A percentile compares a stretch with the other conserved stretches of the same genome.
Evolutionary conservation across 2,888 invertebrate genomes (phyloP).

Genomic region (Drosophila bunnanda): DNA sequence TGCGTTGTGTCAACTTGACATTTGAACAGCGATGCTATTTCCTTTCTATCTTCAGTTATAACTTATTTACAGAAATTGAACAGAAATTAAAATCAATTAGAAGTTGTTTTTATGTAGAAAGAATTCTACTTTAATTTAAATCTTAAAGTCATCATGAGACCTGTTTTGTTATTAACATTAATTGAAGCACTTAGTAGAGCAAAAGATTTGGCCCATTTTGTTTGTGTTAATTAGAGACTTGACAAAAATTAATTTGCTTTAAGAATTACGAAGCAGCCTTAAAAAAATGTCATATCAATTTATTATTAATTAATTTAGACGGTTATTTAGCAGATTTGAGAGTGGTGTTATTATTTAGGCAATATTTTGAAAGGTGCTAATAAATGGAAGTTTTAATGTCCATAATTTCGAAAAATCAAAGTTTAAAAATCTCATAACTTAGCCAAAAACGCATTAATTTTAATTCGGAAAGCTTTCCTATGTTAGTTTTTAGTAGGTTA

Average conservation of each 20-base stretch:
- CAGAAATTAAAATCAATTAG: neutral
- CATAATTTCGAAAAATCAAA: no score
- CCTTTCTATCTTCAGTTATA: neutral
- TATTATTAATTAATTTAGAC: neutral
- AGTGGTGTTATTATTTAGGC: neutral
- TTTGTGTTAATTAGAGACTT: slow-evolving; percentile 1
- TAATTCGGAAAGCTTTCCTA: no score
- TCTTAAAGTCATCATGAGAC: neutral
- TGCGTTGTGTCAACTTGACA: slow-evolving; percentile 50
- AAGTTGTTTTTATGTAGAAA: neutral
- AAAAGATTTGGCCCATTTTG: neutral
- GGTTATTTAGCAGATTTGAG: neutral
- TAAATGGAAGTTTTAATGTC: no score
- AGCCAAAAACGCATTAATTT: no score
- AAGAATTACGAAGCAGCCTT: neutral
- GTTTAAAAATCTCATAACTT: no score
- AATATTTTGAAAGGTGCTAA: neutral
- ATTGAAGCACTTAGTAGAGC: neutral
- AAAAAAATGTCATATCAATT: slow-evolving; percentile 1
- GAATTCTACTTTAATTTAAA: neutral
- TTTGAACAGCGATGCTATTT: slow-evolving; percentile 27
- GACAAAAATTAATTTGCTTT: slow-evolving; percentile 2
- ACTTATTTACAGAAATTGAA: neutral
- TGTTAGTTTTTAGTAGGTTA: no score
- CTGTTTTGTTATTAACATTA: slow-evolving; percentile 1